A percentile compares a stretch with the other conserved stretches of the same genome.
Evolutionary conservation across 2,113 vertebrate species (phyloP).

Genomic region (Meleagris gallopavo): DNA sequence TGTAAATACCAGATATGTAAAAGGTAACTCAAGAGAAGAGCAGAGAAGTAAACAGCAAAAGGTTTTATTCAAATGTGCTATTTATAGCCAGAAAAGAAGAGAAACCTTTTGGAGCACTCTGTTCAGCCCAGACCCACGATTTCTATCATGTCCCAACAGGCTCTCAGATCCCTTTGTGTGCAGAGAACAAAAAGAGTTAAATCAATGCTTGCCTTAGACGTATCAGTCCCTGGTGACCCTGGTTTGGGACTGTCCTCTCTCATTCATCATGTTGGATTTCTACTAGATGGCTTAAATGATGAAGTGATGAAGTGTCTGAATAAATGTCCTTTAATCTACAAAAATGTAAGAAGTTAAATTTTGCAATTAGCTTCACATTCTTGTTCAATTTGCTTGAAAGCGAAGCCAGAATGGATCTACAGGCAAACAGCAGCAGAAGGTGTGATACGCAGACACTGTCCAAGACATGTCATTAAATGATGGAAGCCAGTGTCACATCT

Average conservation of each 20-base stretch:
- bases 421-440: neutral
- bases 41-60: neutral
- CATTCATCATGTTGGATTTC: neutral
- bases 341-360: neutral
- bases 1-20: fast-evolving
- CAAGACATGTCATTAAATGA: neutral
- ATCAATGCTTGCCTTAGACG: neutral
- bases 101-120: neutral
- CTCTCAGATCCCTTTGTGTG: fast-evolving
- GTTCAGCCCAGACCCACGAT: neutral
- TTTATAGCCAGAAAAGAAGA: neutral
- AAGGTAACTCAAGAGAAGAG: neutral
- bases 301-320: neutral
- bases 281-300: neutral
- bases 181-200: neutral
- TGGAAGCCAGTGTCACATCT: neutral
- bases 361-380: neutral
- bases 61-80: neutral
- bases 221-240: neutral
- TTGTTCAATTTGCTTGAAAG: slow-evolving; percentile 25
- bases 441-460: neutral
- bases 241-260: neutral
- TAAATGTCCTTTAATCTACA: neutral
- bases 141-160: neutral
- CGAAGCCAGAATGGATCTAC: neutral